Conservation (phyloP, 1,140 invertebrate species). For the Drosophila athabasca region DNA sequence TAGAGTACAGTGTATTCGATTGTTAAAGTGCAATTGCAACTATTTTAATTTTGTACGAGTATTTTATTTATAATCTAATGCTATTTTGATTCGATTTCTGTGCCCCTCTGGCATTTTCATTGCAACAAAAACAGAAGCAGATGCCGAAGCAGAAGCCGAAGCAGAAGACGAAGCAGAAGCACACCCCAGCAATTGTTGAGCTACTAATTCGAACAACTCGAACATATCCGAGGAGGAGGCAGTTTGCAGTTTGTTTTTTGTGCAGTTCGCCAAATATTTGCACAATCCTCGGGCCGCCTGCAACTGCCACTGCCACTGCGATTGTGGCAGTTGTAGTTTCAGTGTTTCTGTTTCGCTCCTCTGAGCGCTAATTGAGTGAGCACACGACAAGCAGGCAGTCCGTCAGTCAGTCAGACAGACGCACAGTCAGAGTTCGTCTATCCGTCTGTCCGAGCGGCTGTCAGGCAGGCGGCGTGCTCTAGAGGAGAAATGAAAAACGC, state of each 20-base stretch:
- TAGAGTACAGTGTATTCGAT: conserved; percentile 2
- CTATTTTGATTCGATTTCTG: conserved; percentile 42
- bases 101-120: conserved; percentile 45
- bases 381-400: conserved; percentile 65
- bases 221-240: conserved; percentile 39
- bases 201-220: conserved; percentile 23
- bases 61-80: conserved; percentile 36
- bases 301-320: conserved; percentile 33
- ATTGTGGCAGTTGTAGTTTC: conserved; percentile 62
- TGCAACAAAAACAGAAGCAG: conserved; percentile 30
- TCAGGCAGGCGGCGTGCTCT: conserved; percentile 34
- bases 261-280: conserved; percentile 67
- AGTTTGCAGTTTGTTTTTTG: conserved; percentile 64
- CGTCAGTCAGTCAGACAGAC: conserved; percentile 27
- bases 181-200: conserved; percentile 24
- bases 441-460: conserved; percentile 18
- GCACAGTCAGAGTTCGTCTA: conserved; percentile 17
- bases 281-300: conserved; percentile 67
- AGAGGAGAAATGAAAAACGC: conserved; percentile 81
- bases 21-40: conserved; percentile 68
- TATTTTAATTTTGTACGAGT: conserved; percentile 49
- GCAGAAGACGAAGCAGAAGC: conserved; percentile 34
- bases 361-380: conserved; percentile 66
- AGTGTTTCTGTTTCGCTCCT: conserved; percentile 78
- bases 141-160: conserved; percentile 10